Evolutionary conservation across 2,797 vertebrate genomes (phyloP).

Genomic region (Erpetoichthys calabaricus): DNA sequence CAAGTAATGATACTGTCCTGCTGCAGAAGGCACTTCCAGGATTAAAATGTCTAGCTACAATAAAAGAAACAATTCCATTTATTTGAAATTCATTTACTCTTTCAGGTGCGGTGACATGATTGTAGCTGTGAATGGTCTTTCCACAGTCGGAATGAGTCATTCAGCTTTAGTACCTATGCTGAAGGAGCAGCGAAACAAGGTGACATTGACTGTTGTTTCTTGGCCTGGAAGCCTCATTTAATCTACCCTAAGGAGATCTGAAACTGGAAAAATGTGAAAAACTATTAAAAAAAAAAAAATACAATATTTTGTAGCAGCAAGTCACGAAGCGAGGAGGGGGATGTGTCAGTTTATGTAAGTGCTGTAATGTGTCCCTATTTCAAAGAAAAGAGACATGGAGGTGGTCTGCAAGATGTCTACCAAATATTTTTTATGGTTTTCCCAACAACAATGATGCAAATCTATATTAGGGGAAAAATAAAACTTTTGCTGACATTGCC

Average conservation of each 20-base stretch:
- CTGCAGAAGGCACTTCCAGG: no score
- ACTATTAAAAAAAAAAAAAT: constrained; percentile 19
- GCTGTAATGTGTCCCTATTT: background rate
- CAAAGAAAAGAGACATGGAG: background rate
- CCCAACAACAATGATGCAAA: background rate
- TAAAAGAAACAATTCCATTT: no score
- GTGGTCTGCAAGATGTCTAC: background rate
- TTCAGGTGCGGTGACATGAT: constrained; percentile 96
- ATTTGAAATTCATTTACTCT: background rate
- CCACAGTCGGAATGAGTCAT: constrained; percentile 95
- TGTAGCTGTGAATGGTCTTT: constrained; percentile 84
- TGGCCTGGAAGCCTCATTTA: constrained; percentile 96
- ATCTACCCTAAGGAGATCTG: constrained; percentile 18
- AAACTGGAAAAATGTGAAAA: constrained; percentile 20
- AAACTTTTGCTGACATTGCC: background rate
- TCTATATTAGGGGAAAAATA: background rate
- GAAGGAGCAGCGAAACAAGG: constrained; percentile 92
- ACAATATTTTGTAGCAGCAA: background rate
- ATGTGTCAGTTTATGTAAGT: background rate
- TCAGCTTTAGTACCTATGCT: constrained; percentile 92
- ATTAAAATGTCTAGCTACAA: no score
- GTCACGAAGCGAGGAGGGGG: background rate
- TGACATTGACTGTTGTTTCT: constrained; percentile 87
- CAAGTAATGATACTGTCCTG: no score
- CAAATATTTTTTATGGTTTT: constrained; percentile 5